Evolutionary conservation across 2,113 vertebrate species (phyloP).

Genomic region (Pseudorectes ferrugineus): DNA sequence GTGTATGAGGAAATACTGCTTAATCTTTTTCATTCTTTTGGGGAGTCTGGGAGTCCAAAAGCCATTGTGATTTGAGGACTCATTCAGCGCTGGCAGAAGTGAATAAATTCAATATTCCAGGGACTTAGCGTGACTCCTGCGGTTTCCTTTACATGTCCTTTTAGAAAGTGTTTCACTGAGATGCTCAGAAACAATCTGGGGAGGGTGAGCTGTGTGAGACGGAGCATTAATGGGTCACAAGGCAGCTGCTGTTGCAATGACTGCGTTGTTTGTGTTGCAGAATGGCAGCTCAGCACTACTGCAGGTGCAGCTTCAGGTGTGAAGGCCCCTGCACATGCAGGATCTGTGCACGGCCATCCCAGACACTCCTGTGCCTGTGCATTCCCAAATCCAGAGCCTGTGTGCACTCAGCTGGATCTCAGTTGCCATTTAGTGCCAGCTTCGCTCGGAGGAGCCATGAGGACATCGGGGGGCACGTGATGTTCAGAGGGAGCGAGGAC

Average conservation of each 20-base stretch:
- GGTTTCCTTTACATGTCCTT: background rate
- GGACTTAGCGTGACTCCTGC: background rate
- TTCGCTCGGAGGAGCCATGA: background rate
- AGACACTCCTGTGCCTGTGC: background rate
- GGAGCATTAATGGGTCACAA: constrained; percentile 3
- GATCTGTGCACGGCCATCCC: background rate
- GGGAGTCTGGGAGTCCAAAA: background rate
- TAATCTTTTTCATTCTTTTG: background rate
- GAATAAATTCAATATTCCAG: background rate
- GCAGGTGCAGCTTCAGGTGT: background rate
- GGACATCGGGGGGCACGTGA: background rate
- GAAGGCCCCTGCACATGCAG: background rate
- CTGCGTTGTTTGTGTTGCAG: background rate
- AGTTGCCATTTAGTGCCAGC: background rate
- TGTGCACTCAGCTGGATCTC: background rate
- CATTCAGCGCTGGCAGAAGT: background rate
- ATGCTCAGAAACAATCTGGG: background rate
- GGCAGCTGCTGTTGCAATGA: constrained; percentile 36
- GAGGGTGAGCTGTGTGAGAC: background rate
- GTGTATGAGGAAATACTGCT: constrained; percentile 11
- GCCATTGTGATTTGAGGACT: constrained; percentile 1
- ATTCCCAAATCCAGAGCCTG: background rate
- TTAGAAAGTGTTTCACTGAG: constrained; percentile 46
- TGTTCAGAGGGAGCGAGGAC: too few relatives aligned
- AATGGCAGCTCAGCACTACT: background rate